A percentile compares a stretch with the other conserved stretches of the same genome.
These are phyloP conservation scores for Sphaerophoria taeniata DNA, from an alignment of 2,888 invertebrate genomes.

Conservation along the genomic window DNA sequence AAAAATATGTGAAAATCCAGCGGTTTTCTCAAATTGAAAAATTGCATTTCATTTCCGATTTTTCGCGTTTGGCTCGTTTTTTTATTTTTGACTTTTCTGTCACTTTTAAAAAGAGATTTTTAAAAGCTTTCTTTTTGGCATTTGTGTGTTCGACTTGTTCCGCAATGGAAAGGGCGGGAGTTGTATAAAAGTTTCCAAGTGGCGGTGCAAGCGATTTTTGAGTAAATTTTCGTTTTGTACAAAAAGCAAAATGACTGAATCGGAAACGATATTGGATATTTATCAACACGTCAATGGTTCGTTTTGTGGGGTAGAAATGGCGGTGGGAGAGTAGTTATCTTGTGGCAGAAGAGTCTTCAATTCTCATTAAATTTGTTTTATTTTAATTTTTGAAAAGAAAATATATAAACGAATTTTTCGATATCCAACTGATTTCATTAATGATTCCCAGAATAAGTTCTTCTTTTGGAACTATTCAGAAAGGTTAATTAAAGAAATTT, in stretches of 20 bases:
- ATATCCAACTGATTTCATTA: too few relatives aligned
- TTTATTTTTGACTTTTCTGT: slow-evolving; percentile 51
- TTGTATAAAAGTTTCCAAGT: slow-evolving; percentile 32
- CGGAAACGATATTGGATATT: slow-evolving; percentile 32
- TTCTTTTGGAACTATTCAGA: too few relatives aligned
- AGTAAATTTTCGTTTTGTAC: slow-evolving; percentile 15
- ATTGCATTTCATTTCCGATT: slow-evolving; percentile 71
- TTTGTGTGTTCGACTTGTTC: slow-evolving; percentile 18
- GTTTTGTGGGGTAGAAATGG: not conserved
- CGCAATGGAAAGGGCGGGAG: slow-evolving; percentile 18
- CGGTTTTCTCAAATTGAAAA: slow-evolving; percentile 69
- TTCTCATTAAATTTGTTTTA: too few relatives aligned
- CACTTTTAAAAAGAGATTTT: slow-evolving; percentile 63
- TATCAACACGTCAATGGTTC: not conserved
- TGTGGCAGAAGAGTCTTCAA: too few relatives aligned
- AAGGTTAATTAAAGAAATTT: too few relatives aligned
- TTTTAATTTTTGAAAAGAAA: too few relatives aligned
- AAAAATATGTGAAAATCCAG: slow-evolving; percentile 55
- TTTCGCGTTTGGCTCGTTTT: not conserved
- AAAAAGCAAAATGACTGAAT: not conserved
- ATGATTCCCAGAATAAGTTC: too few relatives aligned
- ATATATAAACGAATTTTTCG: too few relatives aligned
- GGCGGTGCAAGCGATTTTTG: slow-evolving; percentile 22
- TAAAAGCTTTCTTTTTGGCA: slow-evolving; percentile 15
- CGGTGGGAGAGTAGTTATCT: too few relatives aligned